Base-by-base conservation (phyloP, 2,797 vertebrate genomes). In the Phylloscopus collybita region DNA sequence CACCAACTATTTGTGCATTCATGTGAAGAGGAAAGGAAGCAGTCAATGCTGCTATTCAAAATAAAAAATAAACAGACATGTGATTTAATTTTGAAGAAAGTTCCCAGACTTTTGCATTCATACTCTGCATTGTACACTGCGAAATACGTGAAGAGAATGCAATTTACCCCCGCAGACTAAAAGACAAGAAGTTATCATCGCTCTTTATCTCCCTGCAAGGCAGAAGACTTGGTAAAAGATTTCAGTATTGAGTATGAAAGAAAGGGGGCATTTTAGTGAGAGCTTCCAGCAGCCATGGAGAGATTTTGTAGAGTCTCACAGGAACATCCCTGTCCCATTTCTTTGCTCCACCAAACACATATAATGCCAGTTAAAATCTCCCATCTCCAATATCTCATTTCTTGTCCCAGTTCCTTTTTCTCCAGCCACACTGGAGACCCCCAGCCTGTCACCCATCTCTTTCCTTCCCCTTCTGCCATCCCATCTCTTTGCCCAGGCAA, bases 11-110 rank as follows among this genome's bases (percentile, higher is more conserved):
- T 54, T 80, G 85, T 91, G 76, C 67, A 57, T 94, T 92, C 76
- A 83, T 92, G 56, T 81, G 69, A 88, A 59, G 49, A 75, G 54
- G 56, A 88, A 82, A 87, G 56, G 83, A 94, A 94, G 70, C 66
- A 86, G 78, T 89, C 90, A 95, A 74, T 93, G 85, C 75, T 86
- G 66, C 93, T 89, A 91, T 95, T 97, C 49, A 96, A 74, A 93
- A 90, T 71, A 85, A 73, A 82, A 88, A 72, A 57, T 44, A 80
- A 76, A 59, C 67, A 92, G 85, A 60, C 94, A 93, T 93, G 80
- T 94, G 93, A 95, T 62, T 86, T 90, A 26, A 70, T 81, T 72
- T 79, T 92, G 78, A 87, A 89, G 92, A 92, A 87, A 85, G 88
- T 94, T 95, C 93, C 78, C 86, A 94, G 88, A 88, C 54, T 50